Percentiles rank a stretch among this genome's conserved stretches.
phyloP scores from a whole-genome alignment of 2,113 vertebrate genomes.

The Phylloscopus whistleri region DNA sequence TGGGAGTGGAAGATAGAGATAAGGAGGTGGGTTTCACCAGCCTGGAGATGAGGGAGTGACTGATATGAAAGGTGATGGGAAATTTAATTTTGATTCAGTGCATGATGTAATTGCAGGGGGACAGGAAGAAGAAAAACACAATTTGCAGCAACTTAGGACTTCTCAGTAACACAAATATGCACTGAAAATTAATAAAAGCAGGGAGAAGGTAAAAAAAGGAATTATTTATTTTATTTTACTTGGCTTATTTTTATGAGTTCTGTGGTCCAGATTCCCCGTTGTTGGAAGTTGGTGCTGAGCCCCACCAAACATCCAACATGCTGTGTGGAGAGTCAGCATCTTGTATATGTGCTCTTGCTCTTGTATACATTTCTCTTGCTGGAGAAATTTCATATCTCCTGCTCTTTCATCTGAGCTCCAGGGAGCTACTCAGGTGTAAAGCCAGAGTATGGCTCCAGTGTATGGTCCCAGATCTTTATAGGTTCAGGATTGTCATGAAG shows the following conservation, averaged over 20 bases:
- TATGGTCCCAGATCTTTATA: neutral
- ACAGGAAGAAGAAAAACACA: neutral
- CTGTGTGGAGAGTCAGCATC: neutral
- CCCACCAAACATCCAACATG: fast-evolving
- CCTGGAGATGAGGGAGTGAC: neutral
- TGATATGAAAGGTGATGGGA: slow-evolving; percentile 3
- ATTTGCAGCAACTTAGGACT: neutral
- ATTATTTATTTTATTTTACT: neutral
- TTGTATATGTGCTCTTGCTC: neutral
- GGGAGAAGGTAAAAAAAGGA: neutral
- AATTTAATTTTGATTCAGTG: neutral
- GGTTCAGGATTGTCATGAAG: neutral
- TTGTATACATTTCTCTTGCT: neutral
- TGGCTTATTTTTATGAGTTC: neutral
- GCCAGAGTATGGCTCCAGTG: neutral
- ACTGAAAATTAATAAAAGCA: neutral
- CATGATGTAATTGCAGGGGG: neutral
- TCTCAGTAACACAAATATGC: neutral
- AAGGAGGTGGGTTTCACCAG: slow-evolving; percentile 1
- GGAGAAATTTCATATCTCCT: neutral
- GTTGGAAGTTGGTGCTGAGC: neutral
- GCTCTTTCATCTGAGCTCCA: neutral
- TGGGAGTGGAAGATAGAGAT: neutral
- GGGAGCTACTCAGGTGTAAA: neutral
- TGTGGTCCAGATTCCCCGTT: neutral